Conservation (phyloP, 2,888 invertebrate species). For the Lochmaea capreae region DNA sequence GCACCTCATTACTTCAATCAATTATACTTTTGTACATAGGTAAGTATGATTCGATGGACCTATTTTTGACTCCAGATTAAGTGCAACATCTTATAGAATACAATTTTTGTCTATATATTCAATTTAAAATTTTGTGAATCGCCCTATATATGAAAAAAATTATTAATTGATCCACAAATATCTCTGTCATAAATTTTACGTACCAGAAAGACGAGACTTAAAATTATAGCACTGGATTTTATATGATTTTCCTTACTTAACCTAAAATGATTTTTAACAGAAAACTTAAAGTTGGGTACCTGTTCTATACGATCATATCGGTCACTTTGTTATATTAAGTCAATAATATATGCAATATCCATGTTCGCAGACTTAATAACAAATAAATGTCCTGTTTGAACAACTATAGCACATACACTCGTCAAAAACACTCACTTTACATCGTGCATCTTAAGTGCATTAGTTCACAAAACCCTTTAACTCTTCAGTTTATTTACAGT, state of each 20-base stretch:
- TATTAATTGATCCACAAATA: no score
- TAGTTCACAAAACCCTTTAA: slow-evolving; percentile 15
- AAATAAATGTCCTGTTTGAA: background rate
- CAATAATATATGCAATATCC: background rate
- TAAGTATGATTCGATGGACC: no score
- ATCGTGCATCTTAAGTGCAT: background rate
- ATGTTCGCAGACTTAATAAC: background rate
- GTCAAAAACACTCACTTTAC: background rate
- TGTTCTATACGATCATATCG: slow-evolving; percentile 11
- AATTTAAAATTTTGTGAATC: no score
- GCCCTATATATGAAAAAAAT: no score
- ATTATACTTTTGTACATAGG: no score
- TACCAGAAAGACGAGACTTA: no score
- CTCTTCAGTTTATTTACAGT: slow-evolving; percentile 16
- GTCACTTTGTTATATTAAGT: background rate
- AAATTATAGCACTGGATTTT: no score
- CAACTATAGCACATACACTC: slow-evolving; percentile 1
- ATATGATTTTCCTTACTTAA: background rate
- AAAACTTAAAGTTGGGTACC: slow-evolving; percentile 2
- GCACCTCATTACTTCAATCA: no score
- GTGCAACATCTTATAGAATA: no score
- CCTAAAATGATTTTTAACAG: background rate
- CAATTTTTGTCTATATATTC: no score
- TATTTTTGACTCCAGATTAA: no score
- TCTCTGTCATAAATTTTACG: no score